A percentile compares a stretch with the other conserved stretches of the same genome.
These are phyloP conservation scores for Selene dorsalis DNA, from an alignment of 2,797 vertebrate genomes.

Conservation along the genomic window DNA sequence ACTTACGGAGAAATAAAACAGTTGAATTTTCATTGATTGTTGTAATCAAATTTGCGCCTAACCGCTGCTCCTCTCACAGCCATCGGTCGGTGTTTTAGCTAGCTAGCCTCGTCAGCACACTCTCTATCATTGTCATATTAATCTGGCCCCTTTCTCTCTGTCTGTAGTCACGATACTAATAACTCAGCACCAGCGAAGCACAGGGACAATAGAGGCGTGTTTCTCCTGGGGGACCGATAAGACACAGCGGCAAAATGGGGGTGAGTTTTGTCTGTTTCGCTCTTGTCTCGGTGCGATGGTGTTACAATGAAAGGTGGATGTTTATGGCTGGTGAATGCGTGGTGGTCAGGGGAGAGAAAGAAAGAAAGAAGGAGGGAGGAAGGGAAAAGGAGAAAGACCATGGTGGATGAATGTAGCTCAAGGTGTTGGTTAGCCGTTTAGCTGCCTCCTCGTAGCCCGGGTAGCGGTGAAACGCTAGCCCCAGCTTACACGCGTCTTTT, in stretches of 20 bases:
- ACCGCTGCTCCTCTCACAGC: not conserved
- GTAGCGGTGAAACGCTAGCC: slow-evolving; percentile 20
- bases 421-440: slow-evolving; percentile 55
- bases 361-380: slow-evolving; percentile 20
- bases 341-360: slow-evolving; percentile 41
- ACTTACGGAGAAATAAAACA: slow-evolving; percentile 43
- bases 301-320: slow-evolving; percentile 44
- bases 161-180: slow-evolving; percentile 64
- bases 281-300: slow-evolving; percentile 14
- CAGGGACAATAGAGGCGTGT: slow-evolving; percentile 71
- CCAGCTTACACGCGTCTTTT: accelerated
- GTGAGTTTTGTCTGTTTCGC: slow-evolving; percentile 77
- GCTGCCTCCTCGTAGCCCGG: slow-evolving; percentile 13
- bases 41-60: slow-evolving; percentile 11
- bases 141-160: slow-evolving; percentile 62
- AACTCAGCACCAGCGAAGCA: slow-evolving; percentile 55
- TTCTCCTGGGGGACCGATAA: slow-evolving; percentile 64
- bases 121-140: slow-evolving; percentile 72
- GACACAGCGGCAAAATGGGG: slow-evolving; percentile 81
- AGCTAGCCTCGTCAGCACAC: slow-evolving; percentile 70
- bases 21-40: slow-evolving; percentile 6
- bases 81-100: slow-evolving; percentile 33
- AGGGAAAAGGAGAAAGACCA: slow-evolving; percentile 41
- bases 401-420: slow-evolving; percentile 62
- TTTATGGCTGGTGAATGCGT: slow-evolving; percentile 26